phyloP scores from a whole-genome alignment of 2,113 vertebrate genomes.

The Vulpes ferrilata region DNA sequence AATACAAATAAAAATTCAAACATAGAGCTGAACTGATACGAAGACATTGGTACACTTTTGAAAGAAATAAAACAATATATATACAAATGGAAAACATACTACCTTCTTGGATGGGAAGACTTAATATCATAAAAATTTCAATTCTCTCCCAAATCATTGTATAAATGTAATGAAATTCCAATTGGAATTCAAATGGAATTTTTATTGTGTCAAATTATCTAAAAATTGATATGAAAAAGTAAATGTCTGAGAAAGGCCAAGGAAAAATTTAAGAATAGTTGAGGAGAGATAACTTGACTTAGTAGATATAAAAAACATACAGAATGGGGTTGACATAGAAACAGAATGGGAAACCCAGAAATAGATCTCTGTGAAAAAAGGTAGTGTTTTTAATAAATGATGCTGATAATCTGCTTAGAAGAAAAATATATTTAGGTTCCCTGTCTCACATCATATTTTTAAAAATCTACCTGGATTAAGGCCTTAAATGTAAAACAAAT shows the following conservation, averaged over 20 bases:
- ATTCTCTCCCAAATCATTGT: not conserved
- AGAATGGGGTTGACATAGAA: not conserved
- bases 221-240: slow-evolving; percentile 39
- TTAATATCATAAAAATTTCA: slow-evolving; percentile 29
- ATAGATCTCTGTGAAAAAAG: not conserved
- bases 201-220: slow-evolving; percentile 42
- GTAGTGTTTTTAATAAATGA: slow-evolving; percentile 3
- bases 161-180: slow-evolving; percentile 47
- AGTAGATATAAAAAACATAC: not conserved
- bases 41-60: slow-evolving; percentile 31
- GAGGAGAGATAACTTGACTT: not conserved
- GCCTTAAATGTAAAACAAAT: slow-evolving; percentile 16
- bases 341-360: slow-evolving; percentile 38
- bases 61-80: slow-evolving; percentile 48
- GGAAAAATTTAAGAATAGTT: not conserved
- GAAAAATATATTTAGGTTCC: not conserved
- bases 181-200: slow-evolving; percentile 22
- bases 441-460: not conserved
- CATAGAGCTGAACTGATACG: not conserved
- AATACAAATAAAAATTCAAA: slow-evolving; percentile 35
- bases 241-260: not conserved
- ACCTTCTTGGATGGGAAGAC: not conserved
- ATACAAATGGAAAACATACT: not conserved
- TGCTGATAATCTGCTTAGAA: slow-evolving; percentile 24
- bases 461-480: not conserved